Percentiles rank a stretch among this genome's conserved stretches.
These are phyloP conservation scores for Athalia circularis DNA, from an alignment of 2,888 invertebrate species.

Conservation along the genomic window DNA sequence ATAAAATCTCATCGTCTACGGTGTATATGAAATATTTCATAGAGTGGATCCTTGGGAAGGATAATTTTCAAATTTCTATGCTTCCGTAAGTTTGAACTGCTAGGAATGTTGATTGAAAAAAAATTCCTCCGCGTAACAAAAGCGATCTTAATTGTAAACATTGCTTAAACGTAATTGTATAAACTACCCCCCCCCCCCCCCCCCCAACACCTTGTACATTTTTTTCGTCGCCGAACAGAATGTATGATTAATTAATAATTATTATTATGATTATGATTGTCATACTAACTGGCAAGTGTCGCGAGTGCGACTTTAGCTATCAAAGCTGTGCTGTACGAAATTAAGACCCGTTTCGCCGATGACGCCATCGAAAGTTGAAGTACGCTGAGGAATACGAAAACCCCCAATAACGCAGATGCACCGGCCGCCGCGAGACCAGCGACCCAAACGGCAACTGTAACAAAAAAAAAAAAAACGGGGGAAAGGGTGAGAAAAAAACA, in stretches of 20 bases:
- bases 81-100: too few species aligned
- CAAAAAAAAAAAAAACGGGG: conserved; percentile 46
- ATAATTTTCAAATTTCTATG: too few species aligned
- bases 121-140: too few species aligned
- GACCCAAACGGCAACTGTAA: conserved; percentile 87
- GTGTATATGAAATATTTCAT: too few species aligned
- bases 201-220: too few species aligned
- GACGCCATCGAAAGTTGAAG: conserved; percentile 92
- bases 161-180: too few species aligned
- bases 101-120: too few species aligned
- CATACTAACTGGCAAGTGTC: conserved; percentile 84
- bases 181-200: too few species aligned
- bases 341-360: conserved; percentile 86
- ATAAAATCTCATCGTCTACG: too few species aligned
- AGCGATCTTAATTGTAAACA: too few species aligned
- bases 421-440: conserved; percentile 88
- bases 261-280: not conserved
- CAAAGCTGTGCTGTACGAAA: conserved; percentile 86
- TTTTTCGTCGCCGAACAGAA: too few species aligned
- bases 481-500: not conserved
- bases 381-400: conserved; percentile 87
- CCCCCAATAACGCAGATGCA: conserved; percentile 83
- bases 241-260: not conserved
- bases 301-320: conserved; percentile 87
- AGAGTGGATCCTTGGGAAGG: too few species aligned